Evolutionary conservation across 2,888 invertebrate genomes (phyloP), one percentile per base, ranked within the genome.

Genomic region (Ctena decussata): DNA sequence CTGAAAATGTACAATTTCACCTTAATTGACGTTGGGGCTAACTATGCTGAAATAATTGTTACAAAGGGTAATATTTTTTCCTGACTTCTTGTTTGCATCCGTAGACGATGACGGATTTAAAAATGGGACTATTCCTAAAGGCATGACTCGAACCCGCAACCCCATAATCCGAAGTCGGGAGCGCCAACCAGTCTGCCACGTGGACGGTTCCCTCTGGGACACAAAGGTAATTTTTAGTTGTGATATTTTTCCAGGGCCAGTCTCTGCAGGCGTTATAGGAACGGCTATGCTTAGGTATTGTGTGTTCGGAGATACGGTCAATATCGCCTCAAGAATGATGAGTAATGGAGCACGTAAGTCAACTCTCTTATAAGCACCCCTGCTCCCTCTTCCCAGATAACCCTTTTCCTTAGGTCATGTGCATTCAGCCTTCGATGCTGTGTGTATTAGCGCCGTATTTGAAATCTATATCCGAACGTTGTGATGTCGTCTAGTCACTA

Each of bases 221-320:
- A 18, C 11, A 44, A 44, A 44, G 11, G 44, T 44, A 44, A 12
- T 44, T n/a, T n/a, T n/a, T n/a, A n/a, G n/a, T n/a, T n/a, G n/a
- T n/a, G n/a, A n/a, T n/a, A n/a, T 53, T 15, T n/a, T 53, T 2
- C 18, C 35, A 65, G 65, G 65, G 1, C 35, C 65, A 18, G 65
- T 65, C 32, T 65, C 65, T 3, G 65, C 65, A 0, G 65, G 65
- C 5, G 21, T 65, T 18, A 65, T 65, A 18, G 65, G 65, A 18
- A 65, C 65, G 18, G 35, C 5, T 1, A 83, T 83, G 78, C 24
- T 83, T 24, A 72, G 82, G 35, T 83, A 82, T 37, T 83, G 82
- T 53, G 44, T 83, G 32, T 83, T 83, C 46, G 82, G 82, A 18
- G 65, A 65, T 18, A 65, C 65, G 12, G 65, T 65, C 35, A 65